These are phyloP conservation scores for Stratiomys singularior DNA, from an alignment of 2,888 invertebrate genomes.

Conservation along the genomic window DNA sequence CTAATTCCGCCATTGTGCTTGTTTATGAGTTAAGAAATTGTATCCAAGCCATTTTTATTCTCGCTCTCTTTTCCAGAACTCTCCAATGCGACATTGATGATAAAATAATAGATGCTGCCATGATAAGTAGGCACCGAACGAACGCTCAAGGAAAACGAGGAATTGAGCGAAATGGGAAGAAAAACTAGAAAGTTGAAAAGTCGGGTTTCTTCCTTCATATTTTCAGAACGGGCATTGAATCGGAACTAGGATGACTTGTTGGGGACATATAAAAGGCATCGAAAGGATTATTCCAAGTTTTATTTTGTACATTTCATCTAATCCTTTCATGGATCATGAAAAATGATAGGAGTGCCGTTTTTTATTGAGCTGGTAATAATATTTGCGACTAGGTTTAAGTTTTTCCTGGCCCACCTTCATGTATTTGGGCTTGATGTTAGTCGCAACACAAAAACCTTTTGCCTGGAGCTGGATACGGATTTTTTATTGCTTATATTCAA, in stretches of 20 bases:
- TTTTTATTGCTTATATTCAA: neutral
- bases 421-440: neutral
- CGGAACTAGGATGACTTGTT: neutral
- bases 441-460: too few relatives aligned
- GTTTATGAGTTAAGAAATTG: slow-evolving; percentile 34
- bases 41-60: slow-evolving; percentile 34
- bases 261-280: neutral
- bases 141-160: neutral
- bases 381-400: too few relatives aligned
- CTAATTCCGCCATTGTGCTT: neutral
- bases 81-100: slow-evolving; percentile 34
- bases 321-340: slow-evolving; percentile 32
- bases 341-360: neutral
- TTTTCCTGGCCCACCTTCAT: neutral
- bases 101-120: slow-evolving; percentile 10
- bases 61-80: slow-evolving; percentile 12
- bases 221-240: neutral
- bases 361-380: slow-evolving; percentile 2
- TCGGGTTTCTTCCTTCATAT: neutral
- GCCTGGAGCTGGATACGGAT: neutral
- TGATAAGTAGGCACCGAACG: neutral
- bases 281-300: slow-evolving; percentile 12
- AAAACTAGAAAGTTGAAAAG: neutral
- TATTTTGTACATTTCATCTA: slow-evolving; percentile 29
- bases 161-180: neutral